Base-by-base conservation (phyloP, 1,140 invertebrate species). In the Zaprionus davidi region DNA sequence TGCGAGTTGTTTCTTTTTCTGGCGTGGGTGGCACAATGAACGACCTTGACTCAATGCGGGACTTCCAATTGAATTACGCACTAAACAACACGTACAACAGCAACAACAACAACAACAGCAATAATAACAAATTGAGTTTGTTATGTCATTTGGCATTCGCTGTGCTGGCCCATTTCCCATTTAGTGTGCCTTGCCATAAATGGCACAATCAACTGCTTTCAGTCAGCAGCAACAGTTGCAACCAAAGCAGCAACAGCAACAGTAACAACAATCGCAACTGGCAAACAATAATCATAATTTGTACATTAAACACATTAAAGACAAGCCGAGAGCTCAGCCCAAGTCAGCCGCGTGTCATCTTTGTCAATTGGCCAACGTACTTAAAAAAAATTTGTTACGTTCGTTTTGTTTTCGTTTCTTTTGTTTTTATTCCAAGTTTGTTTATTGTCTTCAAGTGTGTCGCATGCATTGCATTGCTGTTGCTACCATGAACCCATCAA, bases 231-330 rank as follows among this genome's bases (percentile, higher is more conserved):
- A 24, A 15, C 49, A 56, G 26, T 36, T 28, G 49, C 62, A 62
- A 22, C 62, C 24, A 63, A 15, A 55, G 41, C 66, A 44, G 53
- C 46, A 57, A 49, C 24, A 55, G 17, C 36, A 71, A 28, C 31
- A 41, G 12, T 46, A 49, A n/a, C 15, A 57, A 13, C 34, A n/a
- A 55, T 15, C 36, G 36, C 59, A 64, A 34, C 17, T 7, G 17
- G 22, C 34, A 26, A 20, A 53, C 55, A 77, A 55, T 68, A 78
- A 78, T 76, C 65, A 81, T 90, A 90, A 90, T 90, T 90, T 85
- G 79, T 80, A 85, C 82, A 82, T 90, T 90, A 90, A 83, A 76
- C 79, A 73, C 85, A 90, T 90, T 90, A 90, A 63, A 24, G 76
- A 71, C 64, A 22, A 28, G 77, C 17, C n/a, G 41, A 46, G 41